A percentile compares a stretch with the other conserved stretches of the same genome.
Conservation (phyloP, 2,797 vertebrate species). For the Chelon auratus region DNA sequence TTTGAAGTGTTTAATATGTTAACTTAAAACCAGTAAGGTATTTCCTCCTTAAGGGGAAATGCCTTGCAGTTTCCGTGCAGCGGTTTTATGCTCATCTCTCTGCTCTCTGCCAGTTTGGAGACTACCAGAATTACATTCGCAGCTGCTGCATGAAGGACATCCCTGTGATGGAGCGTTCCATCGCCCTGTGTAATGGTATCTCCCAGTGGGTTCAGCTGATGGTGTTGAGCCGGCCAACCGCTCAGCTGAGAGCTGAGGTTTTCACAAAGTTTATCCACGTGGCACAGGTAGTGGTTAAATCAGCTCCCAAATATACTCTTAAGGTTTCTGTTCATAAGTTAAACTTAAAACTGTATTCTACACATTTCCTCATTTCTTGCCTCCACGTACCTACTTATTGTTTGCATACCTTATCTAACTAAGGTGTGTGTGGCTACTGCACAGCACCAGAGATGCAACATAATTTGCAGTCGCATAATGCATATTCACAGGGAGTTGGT, state of each 20-base stretch:
- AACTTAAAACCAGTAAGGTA: slow-evolving; percentile 21
- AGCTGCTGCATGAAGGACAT: slow-evolving; percentile 95
- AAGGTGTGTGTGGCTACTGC: slow-evolving; percentile 23
- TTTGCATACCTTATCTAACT: slow-evolving; percentile 26
- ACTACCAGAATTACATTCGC: slow-evolving; percentile 95
- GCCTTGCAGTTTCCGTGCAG: slow-evolving; percentile 49
- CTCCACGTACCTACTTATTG: background rate
- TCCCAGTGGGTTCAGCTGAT: slow-evolving; percentile 98
- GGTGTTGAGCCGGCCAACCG: slow-evolving; percentile 95
- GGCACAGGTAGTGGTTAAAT: slow-evolving; percentile 87
- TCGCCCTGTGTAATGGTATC: slow-evolving; percentile 94
- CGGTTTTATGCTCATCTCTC: slow-evolving; percentile 40
- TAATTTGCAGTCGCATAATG: slow-evolving; percentile 50
- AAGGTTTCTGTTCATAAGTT: slow-evolving; percentile 44
- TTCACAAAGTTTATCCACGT: slow-evolving; percentile 97
- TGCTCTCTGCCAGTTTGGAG: slow-evolving; percentile 84
- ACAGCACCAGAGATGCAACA: slow-evolving; percentile 29
- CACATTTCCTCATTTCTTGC: slow-evolving; percentile 44
- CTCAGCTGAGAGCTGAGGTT: slow-evolving; percentile 96
- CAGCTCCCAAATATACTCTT: background rate
- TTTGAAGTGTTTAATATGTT: slow-evolving; percentile 10
- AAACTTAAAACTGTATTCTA: background rate
- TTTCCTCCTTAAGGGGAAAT: slow-evolving; percentile 51
- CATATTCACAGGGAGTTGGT: slow-evolving; percentile 48
- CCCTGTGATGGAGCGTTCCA: slow-evolving; percentile 95